Base-by-base conservation (phyloP, 1,140 invertebrate genomes). In the Solenopsis fugax region DNA sequence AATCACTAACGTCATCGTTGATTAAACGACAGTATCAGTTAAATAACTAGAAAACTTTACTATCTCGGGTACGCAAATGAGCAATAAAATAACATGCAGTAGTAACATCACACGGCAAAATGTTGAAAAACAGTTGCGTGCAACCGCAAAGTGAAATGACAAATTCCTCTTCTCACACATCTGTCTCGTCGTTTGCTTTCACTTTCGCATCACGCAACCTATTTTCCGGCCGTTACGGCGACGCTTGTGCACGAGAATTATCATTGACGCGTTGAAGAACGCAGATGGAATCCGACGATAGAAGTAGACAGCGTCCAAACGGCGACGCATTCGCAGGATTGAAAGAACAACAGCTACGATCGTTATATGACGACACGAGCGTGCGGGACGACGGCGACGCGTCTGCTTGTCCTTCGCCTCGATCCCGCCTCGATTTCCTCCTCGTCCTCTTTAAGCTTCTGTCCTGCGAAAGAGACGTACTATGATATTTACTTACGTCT, bases 221-320 rank as follows among this genome's bases (percentile, higher is more conserved):
- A 62, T 86, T 81, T 89, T 34, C 56, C 85, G 58, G n/a, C 13
- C 13, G 12, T 21, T 21, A 45, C 29, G n/a, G n/a, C 16, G 10
- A 29, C 5, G 34, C 18, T 41, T 54, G 77, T 10, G 24, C 45
- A 3, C 41, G 80, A 86, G 85, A 90, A 85, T 90, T 90, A 90
- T 87, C 73, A 21, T 45, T 37, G 29, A 72, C 56, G 73, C 45
- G 72, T 85, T 76, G 78, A 87, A 62, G 67, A 80, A 72, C 21
- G 54, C n/a, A 87, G 86, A 90, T 88, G 88, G 56, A 88, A 90
- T 90, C 29, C 67, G 7, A 76, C 24, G 88, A 90, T 88, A 85
- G 60, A 3, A 75, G 21, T 6, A 45, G 76, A 48, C 10, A 29
- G 29, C 29, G 29, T 48, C 7, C 52, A 29, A 69, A 41, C 45